A percentile compares a stretch with the other conserved stretches of the same genome.
phyloP scores from a whole-genome alignment of 1,140 invertebrate genomes.

The Pinna nobilis region DNA sequence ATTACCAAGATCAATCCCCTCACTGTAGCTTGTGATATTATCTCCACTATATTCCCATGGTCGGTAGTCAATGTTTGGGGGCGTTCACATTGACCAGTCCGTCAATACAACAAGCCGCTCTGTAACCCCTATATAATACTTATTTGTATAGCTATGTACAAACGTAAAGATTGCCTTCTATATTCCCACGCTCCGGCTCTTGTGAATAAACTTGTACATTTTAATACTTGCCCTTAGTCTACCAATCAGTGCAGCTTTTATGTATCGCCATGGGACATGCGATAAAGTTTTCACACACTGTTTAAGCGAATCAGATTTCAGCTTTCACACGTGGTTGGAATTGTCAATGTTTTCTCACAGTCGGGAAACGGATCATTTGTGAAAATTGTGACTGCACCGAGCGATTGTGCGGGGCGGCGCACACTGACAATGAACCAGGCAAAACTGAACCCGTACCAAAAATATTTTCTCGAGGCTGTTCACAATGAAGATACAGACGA shows the following conservation, averaged over 20 bases:
- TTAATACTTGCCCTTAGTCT: conserved; percentile 1
- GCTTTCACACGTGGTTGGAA: conserved; percentile 12
- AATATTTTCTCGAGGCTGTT: conserved; percentile 71
- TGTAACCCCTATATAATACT: too few species aligned
- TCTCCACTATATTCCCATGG: too few species aligned
- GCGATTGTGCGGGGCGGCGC: conserved; percentile 10
- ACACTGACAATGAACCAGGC: background rate
- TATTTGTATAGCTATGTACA: too few species aligned
- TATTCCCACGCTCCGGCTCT: conserved; percentile 14
- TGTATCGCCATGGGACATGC: background rate
- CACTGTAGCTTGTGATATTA: too few species aligned
- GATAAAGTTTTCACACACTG: conserved; percentile 13
- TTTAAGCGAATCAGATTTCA: conserved; percentile 14
- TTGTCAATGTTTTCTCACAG: conserved; percentile 24
- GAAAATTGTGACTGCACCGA: background rate
- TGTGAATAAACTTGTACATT: conserved; percentile 26
- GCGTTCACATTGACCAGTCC: too few species aligned
- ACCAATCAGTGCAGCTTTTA: conserved; percentile 11
- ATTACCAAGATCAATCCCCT: too few species aligned
- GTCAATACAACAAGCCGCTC: too few species aligned
- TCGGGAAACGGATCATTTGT: too few species aligned
- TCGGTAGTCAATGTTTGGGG: too few species aligned
- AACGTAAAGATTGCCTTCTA: too few species aligned
- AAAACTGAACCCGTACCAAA: conserved; percentile 58
- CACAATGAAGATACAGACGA: conserved; percentile 71